These are phyloP conservation scores for Scrobipalpa costella DNA, from an alignment of 2,888 invertebrate species.

Conservation along the genomic window DNA sequence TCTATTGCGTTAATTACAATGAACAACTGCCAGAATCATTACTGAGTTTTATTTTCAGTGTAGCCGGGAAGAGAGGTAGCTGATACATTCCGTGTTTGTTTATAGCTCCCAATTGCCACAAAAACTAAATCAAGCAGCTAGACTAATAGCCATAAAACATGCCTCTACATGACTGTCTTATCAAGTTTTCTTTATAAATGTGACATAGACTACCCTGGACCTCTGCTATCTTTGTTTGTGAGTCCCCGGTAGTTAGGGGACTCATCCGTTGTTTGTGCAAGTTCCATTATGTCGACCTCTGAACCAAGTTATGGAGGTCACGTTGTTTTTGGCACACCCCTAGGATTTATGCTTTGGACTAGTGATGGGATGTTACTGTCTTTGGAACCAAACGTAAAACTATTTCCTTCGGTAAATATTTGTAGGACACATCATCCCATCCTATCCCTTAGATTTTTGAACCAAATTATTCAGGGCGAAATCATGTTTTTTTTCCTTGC, in stretches of 20 bases:
- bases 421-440: no score
- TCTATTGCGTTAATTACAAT: no score
- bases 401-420: background rate
- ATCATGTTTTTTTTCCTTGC: no score
- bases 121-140: background rate
- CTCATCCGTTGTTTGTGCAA: constrained; percentile 26
- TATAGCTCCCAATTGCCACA: no score
- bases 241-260: constrained; percentile 22
- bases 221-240: constrained; percentile 24
- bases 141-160: no score
- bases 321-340: constrained; percentile 66
- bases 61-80: no score
- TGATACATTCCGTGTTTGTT: no score
- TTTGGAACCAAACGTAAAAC: background rate
- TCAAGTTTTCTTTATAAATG: background rate
- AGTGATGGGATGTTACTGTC: background rate
- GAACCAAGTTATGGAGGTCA: constrained; percentile 51
- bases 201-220: background rate
- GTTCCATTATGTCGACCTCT: constrained; percentile 25
- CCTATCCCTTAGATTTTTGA: no score
- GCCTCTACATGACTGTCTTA: background rate
- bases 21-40: no score
- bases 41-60: no score
- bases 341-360: constrained; percentile 60
- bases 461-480: no score